phyloP scores from a whole-genome alignment of 2,888 invertebrate species.

The Archips xylosteana region DNA sequence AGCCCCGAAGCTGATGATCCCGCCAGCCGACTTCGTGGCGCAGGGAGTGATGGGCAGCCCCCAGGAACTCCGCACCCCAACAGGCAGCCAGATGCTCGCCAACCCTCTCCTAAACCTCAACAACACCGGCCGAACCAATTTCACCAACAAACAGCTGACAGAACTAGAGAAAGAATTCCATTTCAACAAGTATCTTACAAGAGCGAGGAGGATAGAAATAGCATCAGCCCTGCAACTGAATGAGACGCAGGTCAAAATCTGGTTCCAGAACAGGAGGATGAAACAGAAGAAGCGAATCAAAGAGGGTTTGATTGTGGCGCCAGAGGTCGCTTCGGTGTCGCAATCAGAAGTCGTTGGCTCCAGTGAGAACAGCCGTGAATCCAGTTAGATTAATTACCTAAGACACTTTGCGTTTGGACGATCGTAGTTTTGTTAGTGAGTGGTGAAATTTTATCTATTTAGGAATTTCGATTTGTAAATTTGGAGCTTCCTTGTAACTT shows the following conservation, averaged over 20 bases:
- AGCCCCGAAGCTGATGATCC: constrained; percentile 89
- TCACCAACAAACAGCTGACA: constrained; percentile 99
- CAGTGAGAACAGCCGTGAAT: constrained; percentile 91
- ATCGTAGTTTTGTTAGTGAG: constrained; percentile 36
- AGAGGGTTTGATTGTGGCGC: constrained; percentile 91
- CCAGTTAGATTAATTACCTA: constrained; percentile 75
- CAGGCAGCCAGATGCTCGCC: constrained; percentile 77
- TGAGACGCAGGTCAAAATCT: constrained; percentile 99
- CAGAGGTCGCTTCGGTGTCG: constrained; percentile 80
- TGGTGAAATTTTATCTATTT: constrained; percentile 40
- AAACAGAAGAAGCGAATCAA: constrained; percentile 99
- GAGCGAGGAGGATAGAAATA: constrained; percentile 98
- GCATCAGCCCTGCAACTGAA: constrained; percentile 98
- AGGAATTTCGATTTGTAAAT: constrained; percentile 34
- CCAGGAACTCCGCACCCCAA: constrained; percentile 80
- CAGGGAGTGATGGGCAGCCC: constrained; percentile 81
- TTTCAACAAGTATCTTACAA: constrained; percentile 99
- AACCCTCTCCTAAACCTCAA: constrained; percentile 86
- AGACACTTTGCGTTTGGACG: constrained; percentile 13
- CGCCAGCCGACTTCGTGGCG: constrained; percentile 79
- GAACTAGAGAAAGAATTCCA: constrained; percentile 99
- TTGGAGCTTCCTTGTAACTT: constrained; percentile 36
- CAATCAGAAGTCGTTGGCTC: constrained; percentile 79
- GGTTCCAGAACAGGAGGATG: constrained; percentile 99
- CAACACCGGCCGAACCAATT: constrained; percentile 98